These are phyloP conservation scores for Aramus guarauna DNA, from an alignment of 2,113 vertebrate species.

Conservation along the genomic window DNA sequence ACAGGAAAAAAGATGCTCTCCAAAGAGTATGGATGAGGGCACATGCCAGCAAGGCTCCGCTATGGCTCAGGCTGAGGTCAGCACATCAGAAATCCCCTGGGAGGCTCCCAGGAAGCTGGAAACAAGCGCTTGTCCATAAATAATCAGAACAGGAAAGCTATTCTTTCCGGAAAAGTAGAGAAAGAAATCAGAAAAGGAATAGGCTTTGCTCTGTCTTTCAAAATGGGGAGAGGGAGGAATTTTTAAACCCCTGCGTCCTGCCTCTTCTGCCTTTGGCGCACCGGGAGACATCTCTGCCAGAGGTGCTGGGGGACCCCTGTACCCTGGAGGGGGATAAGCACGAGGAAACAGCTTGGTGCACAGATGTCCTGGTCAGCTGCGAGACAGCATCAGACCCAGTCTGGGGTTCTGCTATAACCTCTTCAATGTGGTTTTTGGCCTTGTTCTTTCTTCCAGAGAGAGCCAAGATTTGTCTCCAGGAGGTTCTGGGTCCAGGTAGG, in stretches of 20 bases:
- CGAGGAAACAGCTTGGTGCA: not conserved
- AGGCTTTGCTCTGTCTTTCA: not conserved
- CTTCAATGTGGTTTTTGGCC: not conserved
- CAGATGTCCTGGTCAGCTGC: not conserved
- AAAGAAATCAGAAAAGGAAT: not conserved
- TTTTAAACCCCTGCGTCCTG: not conserved
- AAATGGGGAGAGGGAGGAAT: not conserved
- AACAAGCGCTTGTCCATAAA: rapidly evolving
- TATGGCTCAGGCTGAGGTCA: not conserved
- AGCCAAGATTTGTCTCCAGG: not conserved
- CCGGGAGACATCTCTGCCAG: rapidly evolving
- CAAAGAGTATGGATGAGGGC: not conserved
- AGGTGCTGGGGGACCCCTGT: rapidly evolving
- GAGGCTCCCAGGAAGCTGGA: not conserved
- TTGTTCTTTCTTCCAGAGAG: not conserved
- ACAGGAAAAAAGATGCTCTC: not conserved
- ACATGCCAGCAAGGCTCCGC: not conserved
- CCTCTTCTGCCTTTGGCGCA: not conserved
- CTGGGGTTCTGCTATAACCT: not conserved
- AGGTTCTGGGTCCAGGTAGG: not conserved
- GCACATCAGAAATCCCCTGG: not conserved
- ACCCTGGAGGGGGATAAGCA: not conserved
- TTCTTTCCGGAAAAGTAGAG: not conserved
- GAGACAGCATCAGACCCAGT: not conserved
- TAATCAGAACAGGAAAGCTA: not conserved